Percentiles rank a stretch among this genome's conserved stretches.
Conservation (phyloP, 2,797 vertebrate genomes). For the Meda fulgida region DNA sequence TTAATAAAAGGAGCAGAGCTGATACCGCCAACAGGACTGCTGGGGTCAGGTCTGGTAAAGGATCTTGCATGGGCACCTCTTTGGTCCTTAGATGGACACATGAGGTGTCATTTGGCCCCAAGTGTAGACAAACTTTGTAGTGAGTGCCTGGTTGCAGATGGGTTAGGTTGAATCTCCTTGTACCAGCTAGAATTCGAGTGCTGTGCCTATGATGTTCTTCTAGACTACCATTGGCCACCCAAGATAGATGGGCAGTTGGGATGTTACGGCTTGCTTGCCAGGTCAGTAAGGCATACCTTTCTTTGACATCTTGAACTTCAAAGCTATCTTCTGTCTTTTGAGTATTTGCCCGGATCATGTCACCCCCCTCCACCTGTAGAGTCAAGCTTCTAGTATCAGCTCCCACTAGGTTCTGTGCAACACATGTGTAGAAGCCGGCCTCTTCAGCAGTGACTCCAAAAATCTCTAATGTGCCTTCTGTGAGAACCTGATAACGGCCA, state of each 20-base stretch:
- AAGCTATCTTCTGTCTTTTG: constrained; percentile 56
- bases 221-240: constrained; percentile 78
- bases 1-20: constrained; percentile 79
- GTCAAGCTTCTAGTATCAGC: constrained; percentile 89
- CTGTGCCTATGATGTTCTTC: constrained; percentile 70
- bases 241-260: constrained; percentile 87
- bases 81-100: constrained; percentile 90
- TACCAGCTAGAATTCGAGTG: constrained; percentile 86
- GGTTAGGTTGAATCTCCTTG: constrained; percentile 89
- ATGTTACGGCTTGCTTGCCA: constrained; percentile 87
- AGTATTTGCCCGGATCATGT: neutral
- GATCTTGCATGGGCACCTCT: constrained; percentile 68
- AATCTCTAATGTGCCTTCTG: constrained; percentile 93
- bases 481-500: constrained; percentile 79
- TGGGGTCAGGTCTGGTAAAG: constrained; percentile 72
- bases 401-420: constrained; percentile 93
- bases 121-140: constrained; percentile 89
- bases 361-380: constrained; percentile 73
- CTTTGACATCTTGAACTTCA: constrained; percentile 78
- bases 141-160: constrained; percentile 87
- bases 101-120: constrained; percentile 76
- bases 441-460: constrained; percentile 76
- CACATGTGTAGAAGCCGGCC: constrained; percentile 92
- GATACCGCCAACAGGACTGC: constrained; percentile 76
- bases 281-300: constrained; percentile 83